Evolutionary conservation across 2,113 vertebrate genomes (phyloP), one percentile per base, ranked within the genome.

Genomic region (Rhinoptilus africanus): DNA sequence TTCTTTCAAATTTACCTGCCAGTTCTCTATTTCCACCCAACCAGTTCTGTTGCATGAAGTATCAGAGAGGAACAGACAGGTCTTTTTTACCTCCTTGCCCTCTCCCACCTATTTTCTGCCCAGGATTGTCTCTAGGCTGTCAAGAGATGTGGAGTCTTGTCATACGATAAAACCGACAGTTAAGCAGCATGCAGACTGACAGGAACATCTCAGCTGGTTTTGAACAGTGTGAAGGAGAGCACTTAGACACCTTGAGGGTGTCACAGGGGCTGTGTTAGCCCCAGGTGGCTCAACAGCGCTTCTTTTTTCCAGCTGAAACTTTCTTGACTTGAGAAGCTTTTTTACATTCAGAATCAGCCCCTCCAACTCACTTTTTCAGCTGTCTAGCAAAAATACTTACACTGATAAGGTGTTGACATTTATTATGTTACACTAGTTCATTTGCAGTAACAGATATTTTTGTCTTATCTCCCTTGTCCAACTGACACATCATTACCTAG

Each of bases 221-320:
- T 54, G 28, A 32, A 10, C 3, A 34, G 9, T 11, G 32, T 56
- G 47, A 68, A 54, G 20, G 20, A 74, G 53, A 67, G 2, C 11
- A 23, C 18, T 41, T 11, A 19, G 10, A 14, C 26, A 54, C 30
- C 17, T 48, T 0, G 1, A 41, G 53, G 16, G 10, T 53, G 10
- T 41, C 19, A 43, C 45, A 66, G 19, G 23, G 34, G 9, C 43
- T 51, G 5, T 34, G 9, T 60, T 39, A 68, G 20, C 7, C 19
- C 6, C 4, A 10, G 0, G 0, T 18, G 15, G 4, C 13, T 60
- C 28, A 86, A 17, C 7, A 53, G 21, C 13, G 48, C 9, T 54
- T 54, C 18, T 14, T 37, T 54, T 45, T 67, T 48, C 30, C 53
- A 48, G 6, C 6, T 28, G 41, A 56, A 89, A 37, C 4, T 62